A percentile compares a stretch with the other conserved stretches of the same genome.
These are phyloP conservation scores for Chionomys nivalis DNA, from an alignment of 2,113 vertebrate genomes.

Conservation along the genomic window DNA sequence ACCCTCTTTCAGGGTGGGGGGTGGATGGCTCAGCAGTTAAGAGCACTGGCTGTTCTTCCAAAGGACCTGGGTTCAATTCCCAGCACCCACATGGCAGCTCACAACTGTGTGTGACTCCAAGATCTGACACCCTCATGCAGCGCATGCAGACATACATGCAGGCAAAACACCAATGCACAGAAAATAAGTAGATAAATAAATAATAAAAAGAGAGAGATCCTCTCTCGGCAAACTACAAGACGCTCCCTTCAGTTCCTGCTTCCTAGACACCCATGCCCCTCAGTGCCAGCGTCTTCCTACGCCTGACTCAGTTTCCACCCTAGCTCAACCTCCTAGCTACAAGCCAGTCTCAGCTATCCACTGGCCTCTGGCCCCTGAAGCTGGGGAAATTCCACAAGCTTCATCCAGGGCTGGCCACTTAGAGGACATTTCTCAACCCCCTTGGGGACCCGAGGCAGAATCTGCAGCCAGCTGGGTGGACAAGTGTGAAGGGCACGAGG, in stretches of 20 bases:
- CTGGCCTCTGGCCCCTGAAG: not conserved
- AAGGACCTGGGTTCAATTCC: too few species aligned
- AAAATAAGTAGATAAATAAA: too few species aligned
- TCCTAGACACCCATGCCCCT: not conserved
- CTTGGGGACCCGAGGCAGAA: not conserved
- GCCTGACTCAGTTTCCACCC: not conserved
- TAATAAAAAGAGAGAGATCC: too few species aligned
- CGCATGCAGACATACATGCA: too few species aligned
- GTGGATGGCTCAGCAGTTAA: too few species aligned
- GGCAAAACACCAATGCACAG: too few species aligned
- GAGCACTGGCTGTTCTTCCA: too few species aligned
- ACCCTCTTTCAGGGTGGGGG: too few species aligned
- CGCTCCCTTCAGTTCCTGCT: not conserved
- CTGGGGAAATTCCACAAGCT: not conserved
- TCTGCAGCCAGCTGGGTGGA: not conserved
- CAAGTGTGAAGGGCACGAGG: not conserved
- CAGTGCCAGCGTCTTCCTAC: too few species aligned
- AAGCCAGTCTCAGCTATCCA: not conserved
- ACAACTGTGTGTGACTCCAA: too few species aligned
- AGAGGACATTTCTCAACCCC: conserved; percentile 6
- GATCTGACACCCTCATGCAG: too few species aligned
- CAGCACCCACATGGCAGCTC: too few species aligned
- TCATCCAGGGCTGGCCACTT: not conserved
- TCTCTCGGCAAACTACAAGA: not conserved
- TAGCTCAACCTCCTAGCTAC: accelerated